Base-by-base conservation (phyloP, 2,888 invertebrate genomes). In the Agrochola circellaris region DNA sequence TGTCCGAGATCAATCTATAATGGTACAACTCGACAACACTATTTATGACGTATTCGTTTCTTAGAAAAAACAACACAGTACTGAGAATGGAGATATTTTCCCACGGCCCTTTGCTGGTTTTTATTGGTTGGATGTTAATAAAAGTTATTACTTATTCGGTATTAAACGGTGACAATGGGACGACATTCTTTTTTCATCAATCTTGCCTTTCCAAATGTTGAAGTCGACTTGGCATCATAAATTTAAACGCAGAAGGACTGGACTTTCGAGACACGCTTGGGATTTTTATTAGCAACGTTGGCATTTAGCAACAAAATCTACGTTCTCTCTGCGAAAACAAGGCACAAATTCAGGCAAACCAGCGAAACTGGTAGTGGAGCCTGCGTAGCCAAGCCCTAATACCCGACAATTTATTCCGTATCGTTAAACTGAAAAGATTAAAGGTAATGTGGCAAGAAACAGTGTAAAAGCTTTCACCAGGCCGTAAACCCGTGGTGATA, bases 61-160 rank as follows among this genome's bases (percentile, higher is more conserved):
- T 88, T 51, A 89, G 92, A 91, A 93, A 92, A 91, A 91, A 89
- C 85, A 76, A 77, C 79, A 76, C 60, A 81, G 78, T 93, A 90
- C 91, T 86, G 76, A 88, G 92, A 92, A 93, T 87, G 60, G 77
- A 66, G 80, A 82, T 87, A 79, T 88, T 90, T 93, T 93, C 93
- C 91, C 93, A 93, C 93, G 93, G 93, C 92, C 93, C 92, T 92
- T 84, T 73, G 83, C 79, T 72, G 80, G 62, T 68, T 79, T 82
- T 72, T 76, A 77, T 73, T 76, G 56, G 73, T 75, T 11, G 38
- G 73, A 60, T 81, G 66, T 48, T 69, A 70, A 77, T 73, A 58
- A 26, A 74, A 60, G 38, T 48, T 74, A 64, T 73, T 73, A 34
- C 66, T 34, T 51, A 66, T 54, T 73, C 7, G 30, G 30, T 34